phyloP scores from a whole-genome alignment of 2,113 vertebrate species.

The Miniopterus natalensis region DNA sequence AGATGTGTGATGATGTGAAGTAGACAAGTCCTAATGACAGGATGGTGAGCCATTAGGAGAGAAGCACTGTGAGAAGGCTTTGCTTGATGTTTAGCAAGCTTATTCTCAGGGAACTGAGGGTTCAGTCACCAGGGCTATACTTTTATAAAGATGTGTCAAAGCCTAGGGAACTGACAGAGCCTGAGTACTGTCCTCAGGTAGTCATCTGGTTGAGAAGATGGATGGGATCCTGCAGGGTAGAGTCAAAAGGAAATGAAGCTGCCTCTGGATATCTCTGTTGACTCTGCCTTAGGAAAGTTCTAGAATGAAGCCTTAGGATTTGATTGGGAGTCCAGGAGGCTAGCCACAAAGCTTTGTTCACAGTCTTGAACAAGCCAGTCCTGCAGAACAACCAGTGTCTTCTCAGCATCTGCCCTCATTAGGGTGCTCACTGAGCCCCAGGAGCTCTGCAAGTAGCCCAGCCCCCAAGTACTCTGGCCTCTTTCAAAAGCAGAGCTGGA shows the following conservation, averaged over 20 bases:
- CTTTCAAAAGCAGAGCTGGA: slow-evolving; percentile 65
- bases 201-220: slow-evolving; percentile 3
- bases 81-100: slow-evolving; percentile 7
- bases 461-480: background rate
- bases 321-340: background rate
- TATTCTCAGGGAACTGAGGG: background rate
- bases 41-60: background rate
- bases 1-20: background rate
- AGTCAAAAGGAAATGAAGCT: background rate
- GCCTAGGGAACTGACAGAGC: background rate
- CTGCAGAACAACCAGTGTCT: background rate
- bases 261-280: background rate
- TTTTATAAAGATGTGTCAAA: slow-evolving; percentile 43
- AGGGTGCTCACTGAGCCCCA: background rate
- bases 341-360: background rate
- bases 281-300: slow-evolving; percentile 23
- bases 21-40: background rate
- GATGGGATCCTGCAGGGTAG: background rate
- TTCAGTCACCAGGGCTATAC: background rate
- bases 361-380: background rate
- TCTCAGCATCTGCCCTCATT: background rate
- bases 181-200: background rate
- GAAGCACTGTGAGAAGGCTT: background rate
- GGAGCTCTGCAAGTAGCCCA: slow-evolving; percentile 12
- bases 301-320: slow-evolving; percentile 9